Evolutionary conservation across 1,140 invertebrate genomes (phyloP), one percentile per base, ranked within the genome.

Genomic region (Drosophila takahashii): DNA sequence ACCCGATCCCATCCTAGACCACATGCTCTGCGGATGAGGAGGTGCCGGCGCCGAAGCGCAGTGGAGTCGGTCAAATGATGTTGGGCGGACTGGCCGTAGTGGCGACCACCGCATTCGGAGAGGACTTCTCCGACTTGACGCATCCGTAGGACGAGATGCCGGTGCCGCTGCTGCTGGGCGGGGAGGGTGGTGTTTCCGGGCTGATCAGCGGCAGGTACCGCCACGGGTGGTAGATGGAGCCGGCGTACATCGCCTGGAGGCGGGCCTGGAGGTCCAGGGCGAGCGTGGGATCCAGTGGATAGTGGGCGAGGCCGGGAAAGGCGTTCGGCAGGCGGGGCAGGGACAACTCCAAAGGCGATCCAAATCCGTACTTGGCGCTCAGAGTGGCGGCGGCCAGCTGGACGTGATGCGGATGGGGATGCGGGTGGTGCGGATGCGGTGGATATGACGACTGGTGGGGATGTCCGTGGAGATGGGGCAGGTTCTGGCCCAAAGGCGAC

Each of bases 11-110:
- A 26, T 71, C 45, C 67, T 79, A 92, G 41, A 92, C 89, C 74
- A 90, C 87, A 53, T 90, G 90, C 73, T 92, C 84, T 22, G 76
- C 91, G 57, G 79, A 50, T 29, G 47, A 50, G 26, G 47, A 79
- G 27, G 69, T 57, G 65, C 67, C 79, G 42, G 91, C 83, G 73
- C 91, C 83, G 65, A 79, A 92, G 75, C 92, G 91, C 75, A 92
- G 53, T 18, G 92, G 91, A 91, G 91, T 92, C 79, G 92, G 92
- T 92, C 92, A 92, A 89, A 92, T 92, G 47, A 92, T 91, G 66
- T 89, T 92, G 7, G 90, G 79, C 37, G 90, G 77, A 34, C 84
- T 75, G 48, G 78, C 75, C 18, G 48, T 34, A 48, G 77, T 65
- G 47, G 47, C 27, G 9, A 50, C 47, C n/a, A 32, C 27, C 22